phyloP scores from a whole-genome alignment of 1,140 invertebrate genomes.

The Scaptomyza montana region DNA sequence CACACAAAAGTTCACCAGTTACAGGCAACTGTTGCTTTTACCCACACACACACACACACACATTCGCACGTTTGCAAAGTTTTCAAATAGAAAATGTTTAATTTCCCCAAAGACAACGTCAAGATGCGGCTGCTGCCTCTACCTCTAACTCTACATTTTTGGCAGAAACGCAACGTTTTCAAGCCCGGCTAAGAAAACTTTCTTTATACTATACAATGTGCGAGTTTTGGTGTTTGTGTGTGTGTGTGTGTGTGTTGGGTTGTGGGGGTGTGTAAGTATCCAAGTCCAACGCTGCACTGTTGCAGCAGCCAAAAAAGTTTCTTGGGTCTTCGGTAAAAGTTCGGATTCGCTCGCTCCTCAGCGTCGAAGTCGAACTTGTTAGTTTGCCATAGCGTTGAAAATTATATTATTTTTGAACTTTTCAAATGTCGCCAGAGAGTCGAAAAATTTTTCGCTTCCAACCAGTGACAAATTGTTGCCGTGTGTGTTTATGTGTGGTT shows the following conservation, averaged over 20 bases:
- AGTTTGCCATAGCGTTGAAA: constrained; percentile 77
- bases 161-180: constrained; percentile 67
- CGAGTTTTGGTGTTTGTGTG: constrained; percentile 3
- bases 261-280: too few relatives aligned
- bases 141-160: not conserved
- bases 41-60: constrained; percentile 40
- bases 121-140: constrained; percentile 54
- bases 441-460: constrained; percentile 47
- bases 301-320: constrained; percentile 63
- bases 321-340: constrained; percentile 50
- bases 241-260: constrained; percentile 22
- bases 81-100: constrained; percentile 84
- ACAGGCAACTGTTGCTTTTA: constrained; percentile 66
- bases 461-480: constrained; percentile 57
- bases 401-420: constrained; percentile 80
- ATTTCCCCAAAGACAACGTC: constrained; percentile 80
- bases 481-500: constrained; percentile 32
- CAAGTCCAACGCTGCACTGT: constrained; percentile 40
- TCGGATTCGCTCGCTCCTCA: constrained; percentile 32
- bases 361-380: constrained; percentile 68
- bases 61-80: constrained; percentile 52
- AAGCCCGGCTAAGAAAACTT: constrained; percentile 65
- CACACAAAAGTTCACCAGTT: too few relatives aligned
- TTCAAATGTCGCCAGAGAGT: constrained; percentile 78
- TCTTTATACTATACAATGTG: constrained; percentile 53